Evolutionary conservation across 2,797 vertebrate species (phyloP), one percentile per base, ranked within the genome.

Genomic region (Staurois parvus): DNA sequence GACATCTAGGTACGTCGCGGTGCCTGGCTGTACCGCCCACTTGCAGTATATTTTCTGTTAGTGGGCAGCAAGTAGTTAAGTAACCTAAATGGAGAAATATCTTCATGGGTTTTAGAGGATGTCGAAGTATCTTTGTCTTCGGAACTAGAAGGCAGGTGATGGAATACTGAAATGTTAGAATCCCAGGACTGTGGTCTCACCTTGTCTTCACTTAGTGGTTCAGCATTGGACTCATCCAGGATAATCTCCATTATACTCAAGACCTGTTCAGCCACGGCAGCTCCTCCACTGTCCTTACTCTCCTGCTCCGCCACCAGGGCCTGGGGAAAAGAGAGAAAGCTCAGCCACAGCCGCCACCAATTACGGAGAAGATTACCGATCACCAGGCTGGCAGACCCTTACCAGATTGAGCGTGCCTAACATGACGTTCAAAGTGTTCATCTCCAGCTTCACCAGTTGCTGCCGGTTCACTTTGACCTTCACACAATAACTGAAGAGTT

Each of bases 241-340:
- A 99, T 99, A 89, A 99, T 99, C 92, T 99, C 98, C 98, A 99
- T 99, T 88, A 99, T 99, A 90, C 98, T 99, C 24, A 99, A 96
- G 87, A 99, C 98, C 90, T 99, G 98, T 85, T 99, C 98, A 0
- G 98, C 98, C 90, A 99, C 98, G 0, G 98, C 96, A 0, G 98
- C 98, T 40, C 98, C 98, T 0, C 98, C 98, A 0, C 98, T 99
- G 93, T 99, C 98, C 85, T 99, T 99, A 87, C 97, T 99, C 88
- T 99, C 98, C 90, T 99, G 98, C 88, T 99, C 98, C 4, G 98
- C 98, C 88, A 99, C 95, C 90, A 99, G 92, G 10, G 98, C 98
- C 98, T 99, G 85, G 0, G 28, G 34, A n/a, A 37, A 52, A 67
- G n/a, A 79, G 0, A 2, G 74, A 79, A 72, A 67, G 8, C 21